These are phyloP conservation scores for Hippasteria phrygiana DNA, from an alignment of 53 echinoderm and acorn worm species.

Conservation along the genomic window DNA sequence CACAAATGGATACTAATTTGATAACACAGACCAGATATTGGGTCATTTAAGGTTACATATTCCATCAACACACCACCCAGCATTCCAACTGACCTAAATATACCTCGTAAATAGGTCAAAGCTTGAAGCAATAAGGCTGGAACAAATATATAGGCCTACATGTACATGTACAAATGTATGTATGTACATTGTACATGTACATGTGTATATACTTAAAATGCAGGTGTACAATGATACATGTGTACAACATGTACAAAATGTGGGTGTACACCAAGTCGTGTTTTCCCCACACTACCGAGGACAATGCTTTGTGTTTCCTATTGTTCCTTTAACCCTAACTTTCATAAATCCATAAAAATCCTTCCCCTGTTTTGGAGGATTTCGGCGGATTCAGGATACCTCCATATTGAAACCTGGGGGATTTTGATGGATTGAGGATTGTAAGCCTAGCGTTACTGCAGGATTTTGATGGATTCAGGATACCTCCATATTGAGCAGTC, in stretches of 20 bases:
- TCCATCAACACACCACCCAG: constrained; percentile 45
- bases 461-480: too few species aligned
- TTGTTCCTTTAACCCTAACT: too few species aligned
- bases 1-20: constrained; percentile 51
- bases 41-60: constrained; percentile 41
- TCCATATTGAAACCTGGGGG: too few species aligned
- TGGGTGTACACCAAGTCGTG: not conserved
- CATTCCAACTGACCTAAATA: constrained; percentile 62
- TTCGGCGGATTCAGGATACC: too few species aligned
- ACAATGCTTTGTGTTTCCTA: too few species aligned
- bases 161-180: not conserved
- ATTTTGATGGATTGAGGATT: too few species aligned
- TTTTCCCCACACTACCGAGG: too few species aligned
- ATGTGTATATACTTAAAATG: not conserved
- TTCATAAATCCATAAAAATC: too few species aligned
- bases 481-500: too few species aligned
- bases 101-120: constrained; percentile 38
- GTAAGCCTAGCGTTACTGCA: too few species aligned
- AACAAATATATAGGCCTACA: constrained; percentile 7
- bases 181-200: not conserved
- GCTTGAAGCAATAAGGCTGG: constrained; percentile 43
- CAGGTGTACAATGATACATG: not conserved
- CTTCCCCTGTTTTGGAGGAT: too few species aligned
- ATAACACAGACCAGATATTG: constrained; percentile 34
- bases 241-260: not conserved